Base-by-base conservation (phyloP, 2,888 invertebrate species). In the Oxytorus armatus region DNA sequence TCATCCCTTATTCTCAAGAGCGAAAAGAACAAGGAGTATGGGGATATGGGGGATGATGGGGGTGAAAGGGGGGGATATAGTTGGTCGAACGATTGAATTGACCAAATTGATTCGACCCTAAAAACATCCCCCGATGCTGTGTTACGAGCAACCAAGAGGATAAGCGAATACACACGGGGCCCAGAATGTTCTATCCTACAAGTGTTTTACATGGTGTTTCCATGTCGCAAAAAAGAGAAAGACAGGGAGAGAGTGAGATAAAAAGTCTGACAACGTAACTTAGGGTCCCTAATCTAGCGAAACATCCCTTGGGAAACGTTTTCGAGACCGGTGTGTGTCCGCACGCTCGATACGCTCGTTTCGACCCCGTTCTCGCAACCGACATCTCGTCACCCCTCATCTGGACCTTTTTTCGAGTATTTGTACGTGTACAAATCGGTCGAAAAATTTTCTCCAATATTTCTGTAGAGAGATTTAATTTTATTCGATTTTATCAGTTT, bases 221-320 rank as follows among this genome's bases (percentile, higher is more conserved):
- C 87, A 86, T 84, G 87, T 83, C 86, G 87, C 86, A 88, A 85
- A 86, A 16, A 3, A 61, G 82, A 85, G 86, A 84, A 83, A 84
- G 49, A 47, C 8, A 18, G 16, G n/a, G 29, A 10, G 73, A 74
- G 66, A 57, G 59, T 36, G 33, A 39, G 39, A 65, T 44, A 29
- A 36, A 29, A 10, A 23, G 16, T 36, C 42, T 51, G 72, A 72
- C 57, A 70, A 51, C 61, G 78, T 85, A 86, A 77, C 85, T 84
- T 85, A 87, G 85, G 90, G 89, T 90, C 90, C 90, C 89, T 92
- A 92, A 92, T 92, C 91, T 90, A 91, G 87, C 91, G 91, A 89
- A 89, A 90, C 90, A 89, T 91, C 89, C 89, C 89, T 55, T 47
- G 89, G 88, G 89, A 89, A 84, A 82, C 85, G 84, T 82, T 85